Evolutionary conservation across 2,888 invertebrate genomes (phyloP).

Genomic region (Tolmerus cingulatus): DNA sequence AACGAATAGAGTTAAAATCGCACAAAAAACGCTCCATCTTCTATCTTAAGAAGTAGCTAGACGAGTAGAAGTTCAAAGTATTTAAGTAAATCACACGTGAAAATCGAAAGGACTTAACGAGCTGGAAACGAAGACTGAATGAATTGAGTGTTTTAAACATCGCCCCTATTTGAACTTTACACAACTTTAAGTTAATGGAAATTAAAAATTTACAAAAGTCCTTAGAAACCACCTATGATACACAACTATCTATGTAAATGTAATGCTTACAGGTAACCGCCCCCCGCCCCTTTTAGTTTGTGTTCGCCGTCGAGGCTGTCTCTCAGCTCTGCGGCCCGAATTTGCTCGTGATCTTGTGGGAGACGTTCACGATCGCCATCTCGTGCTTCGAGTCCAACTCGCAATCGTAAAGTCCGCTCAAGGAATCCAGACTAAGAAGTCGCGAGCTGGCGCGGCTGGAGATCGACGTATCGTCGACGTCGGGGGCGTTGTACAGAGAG

Average conservation of each 20-base stretch:
- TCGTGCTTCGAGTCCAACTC: constrained; percentile 65
- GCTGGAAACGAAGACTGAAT: not conserved
- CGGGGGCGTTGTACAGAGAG: constrained; percentile 76
- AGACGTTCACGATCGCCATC: constrained; percentile 64
- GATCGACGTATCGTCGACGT: constrained; percentile 77
- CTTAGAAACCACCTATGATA: constrained; percentile 37
- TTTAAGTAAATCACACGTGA: constrained; percentile 13
- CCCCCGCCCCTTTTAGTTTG: not conserved
- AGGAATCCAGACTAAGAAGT: constrained; percentile 79
- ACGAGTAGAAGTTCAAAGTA: not conserved
- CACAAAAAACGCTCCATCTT: not conserved
- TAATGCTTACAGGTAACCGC: constrained; percentile 15
- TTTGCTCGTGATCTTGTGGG: constrained; percentile 63
- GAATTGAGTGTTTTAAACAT: constrained; percentile 10
- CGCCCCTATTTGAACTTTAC: not conserved
- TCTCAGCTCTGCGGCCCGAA: constrained; percentile 59
- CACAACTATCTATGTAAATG: constrained; percentile 6
- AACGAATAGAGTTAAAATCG: constrained; percentile 27
- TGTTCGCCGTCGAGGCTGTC: not conserved
- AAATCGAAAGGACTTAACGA: not conserved
- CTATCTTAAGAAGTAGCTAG: not conserved
- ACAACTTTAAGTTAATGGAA: constrained; percentile 28
- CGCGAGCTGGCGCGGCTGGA: constrained; percentile 86
- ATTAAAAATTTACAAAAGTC: constrained; percentile 36
- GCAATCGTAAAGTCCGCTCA: constrained; percentile 81